These are phyloP conservation scores for Erebia aethiops DNA, from an alignment of 2,888 invertebrate genomes.

Conservation along the genomic window DNA sequence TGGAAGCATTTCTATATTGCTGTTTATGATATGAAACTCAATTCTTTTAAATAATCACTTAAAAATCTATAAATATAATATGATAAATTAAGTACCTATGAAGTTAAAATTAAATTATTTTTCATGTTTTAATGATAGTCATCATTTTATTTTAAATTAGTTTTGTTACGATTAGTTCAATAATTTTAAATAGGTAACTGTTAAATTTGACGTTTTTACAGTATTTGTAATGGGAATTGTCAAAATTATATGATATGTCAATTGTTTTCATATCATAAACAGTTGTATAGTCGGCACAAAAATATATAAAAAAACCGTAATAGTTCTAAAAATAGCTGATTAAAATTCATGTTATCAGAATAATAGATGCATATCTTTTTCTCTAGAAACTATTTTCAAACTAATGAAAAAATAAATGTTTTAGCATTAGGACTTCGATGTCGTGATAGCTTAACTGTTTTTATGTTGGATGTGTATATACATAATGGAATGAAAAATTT, in stretches of 20 bases:
- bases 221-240: too few relatives aligned
- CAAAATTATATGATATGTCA: neutral
- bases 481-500: slow-evolving; percentile 19
- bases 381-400: slow-evolving; percentile 77
- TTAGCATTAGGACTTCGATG: slow-evolving; percentile 74
- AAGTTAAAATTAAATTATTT: neutral
- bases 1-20: slow-evolving; percentile 55
- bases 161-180: too few relatives aligned
- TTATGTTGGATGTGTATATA: slow-evolving; percentile 47
- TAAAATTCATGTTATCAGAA: slow-evolving; percentile 71
- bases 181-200: too few relatives aligned
- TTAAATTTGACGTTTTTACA: too few relatives aligned
- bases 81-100: neutral
- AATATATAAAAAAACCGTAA: slow-evolving; percentile 44
- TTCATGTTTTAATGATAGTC: too few relatives aligned
- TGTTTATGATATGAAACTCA: slow-evolving; percentile 52
- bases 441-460: slow-evolving; percentile 70
- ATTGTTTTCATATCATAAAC: slow-evolving; percentile 54
- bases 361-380: slow-evolving; percentile 82
- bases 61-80: neutral
- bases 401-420: slow-evolving; percentile 70
- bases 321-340: slow-evolving; percentile 68
- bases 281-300: slow-evolving; percentile 60
- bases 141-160: too few relatives aligned
- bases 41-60: neutral